Conservation (phyloP, 2,113 vertebrate genomes). For the Emydocephalus ijimae region DNA sequence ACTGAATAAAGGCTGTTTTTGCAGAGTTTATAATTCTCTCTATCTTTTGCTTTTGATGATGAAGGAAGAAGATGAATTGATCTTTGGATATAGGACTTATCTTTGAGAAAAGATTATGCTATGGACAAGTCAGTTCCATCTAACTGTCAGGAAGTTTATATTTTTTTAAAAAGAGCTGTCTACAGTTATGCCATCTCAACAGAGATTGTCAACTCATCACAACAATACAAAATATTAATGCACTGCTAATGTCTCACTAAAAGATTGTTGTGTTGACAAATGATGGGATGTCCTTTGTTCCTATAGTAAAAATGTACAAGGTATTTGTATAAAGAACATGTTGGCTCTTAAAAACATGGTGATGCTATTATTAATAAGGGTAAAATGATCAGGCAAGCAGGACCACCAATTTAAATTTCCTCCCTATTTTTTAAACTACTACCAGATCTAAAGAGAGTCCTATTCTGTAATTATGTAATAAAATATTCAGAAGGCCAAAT, state of each 20-base stretch:
- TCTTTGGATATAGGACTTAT: constrained; percentile 70
- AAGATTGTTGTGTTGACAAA: constrained; percentile 92
- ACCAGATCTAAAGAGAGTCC: constrained; percentile 54
- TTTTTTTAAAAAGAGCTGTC: constrained; percentile 76
- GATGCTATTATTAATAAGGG: constrained; percentile 64
- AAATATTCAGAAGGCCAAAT: constrained; percentile 18
- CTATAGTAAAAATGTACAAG: constrained; percentile 75
- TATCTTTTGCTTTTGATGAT: constrained; percentile 35
- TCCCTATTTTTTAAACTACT: constrained; percentile 45
- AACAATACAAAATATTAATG: constrained; percentile 95
- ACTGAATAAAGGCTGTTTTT: constrained; percentile 40
- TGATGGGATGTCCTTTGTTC: constrained; percentile 68
- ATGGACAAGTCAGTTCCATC: constrained; percentile 87
- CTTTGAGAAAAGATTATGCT: constrained; percentile 77
- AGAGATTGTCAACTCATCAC: constrained; percentile 94
- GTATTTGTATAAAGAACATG: constrained; percentile 70
- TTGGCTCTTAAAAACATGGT: constrained; percentile 47
- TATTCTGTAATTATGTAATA: background rate
- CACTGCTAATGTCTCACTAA: constrained; percentile 83
- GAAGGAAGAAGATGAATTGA: constrained; percentile 67
- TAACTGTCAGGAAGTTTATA: constrained; percentile 89
- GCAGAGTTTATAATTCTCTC: constrained; percentile 44
- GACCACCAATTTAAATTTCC: constrained; percentile 34
- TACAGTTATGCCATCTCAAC: constrained; percentile 91
- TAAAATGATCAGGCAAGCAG: constrained; percentile 52